Base-by-base conservation (phyloP, 2,888 invertebrate genomes). In the Agrotis segetum region DNA sequence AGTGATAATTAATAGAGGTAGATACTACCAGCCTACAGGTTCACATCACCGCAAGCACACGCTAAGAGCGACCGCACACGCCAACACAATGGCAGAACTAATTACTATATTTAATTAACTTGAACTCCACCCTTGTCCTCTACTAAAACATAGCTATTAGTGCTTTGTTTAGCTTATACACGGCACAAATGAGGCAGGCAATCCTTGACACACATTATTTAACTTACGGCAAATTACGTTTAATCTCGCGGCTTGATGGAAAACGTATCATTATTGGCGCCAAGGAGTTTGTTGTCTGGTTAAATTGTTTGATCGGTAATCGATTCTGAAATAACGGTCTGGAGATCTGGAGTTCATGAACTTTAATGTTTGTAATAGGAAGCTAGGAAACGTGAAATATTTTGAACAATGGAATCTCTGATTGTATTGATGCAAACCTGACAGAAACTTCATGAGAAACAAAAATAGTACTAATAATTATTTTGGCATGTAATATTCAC, bases 181-280 rank as follows among this genome's bases (percentile, higher is more conserved):
- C 86, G 86, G 79, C 77, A 74, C 83, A 78, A 85, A 87, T 81
- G 81, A 79, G 67, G 74, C 66, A 2, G 17, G 66, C n/a, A 71
- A 83, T 82, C 90, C 90, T 89, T 90, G 90, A 77, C 90, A 87
- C 70, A 81, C 56, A 52, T 82, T 71, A 79, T 83, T 40, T 77
- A 79, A 81, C 56, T 75, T 77, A 77, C 71, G 46, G 56, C 62
- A 69, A 60, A 83, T 78, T 71, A 79, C 53, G 44, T 17, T 72
- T 53, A 24, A 65, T 58, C 72, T 84, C 70, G 60, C 55, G 11
- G 59, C 68, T 77, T 62, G 56, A 70, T 44, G 13, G 64, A 58
- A 70, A 67, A 19, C 40, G 49, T 77, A 24, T 72, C 19, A 63
- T 65, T 67, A 72, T 50, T 68, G 59, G 72, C 63, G 59, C 49